Conservation (phyloP, 2,113 vertebrate species). For the Antechinus flavipes region DNA sequence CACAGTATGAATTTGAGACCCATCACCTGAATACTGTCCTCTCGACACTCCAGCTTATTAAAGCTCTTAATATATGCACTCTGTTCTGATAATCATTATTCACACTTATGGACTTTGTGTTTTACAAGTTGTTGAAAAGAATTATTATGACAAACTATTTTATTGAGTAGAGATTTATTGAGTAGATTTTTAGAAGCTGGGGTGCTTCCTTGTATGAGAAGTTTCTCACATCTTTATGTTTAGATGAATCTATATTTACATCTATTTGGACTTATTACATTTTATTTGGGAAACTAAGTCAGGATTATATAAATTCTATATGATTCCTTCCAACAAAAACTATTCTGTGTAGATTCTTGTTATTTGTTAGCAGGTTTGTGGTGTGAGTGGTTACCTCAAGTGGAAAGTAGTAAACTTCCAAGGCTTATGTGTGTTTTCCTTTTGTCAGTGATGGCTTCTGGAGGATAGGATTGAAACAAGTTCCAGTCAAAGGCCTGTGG, state of each 20-base stretch:
- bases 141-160: not conserved
- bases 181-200: not conserved
- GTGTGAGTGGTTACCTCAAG: not conserved
- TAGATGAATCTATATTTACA: not conserved
- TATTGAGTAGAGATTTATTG: not conserved
- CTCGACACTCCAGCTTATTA: not conserved
- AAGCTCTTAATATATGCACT: not conserved
- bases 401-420: not conserved
- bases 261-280: not conserved
- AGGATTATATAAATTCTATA: not conserved
- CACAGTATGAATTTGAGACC: not conserved
- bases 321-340: not conserved
- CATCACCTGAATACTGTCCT: not conserved
- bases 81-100: not conserved
- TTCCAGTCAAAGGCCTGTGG: not conserved
- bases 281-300: not conserved
- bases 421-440: not conserved
- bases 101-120: not conserved
- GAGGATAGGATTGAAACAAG: not conserved
- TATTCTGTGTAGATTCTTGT: not conserved
- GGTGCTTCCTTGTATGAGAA: not conserved
- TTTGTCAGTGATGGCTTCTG: not conserved
- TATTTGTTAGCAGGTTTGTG: not conserved
- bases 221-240: not conserved
- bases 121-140: not conserved